A percentile compares a stretch with the other conserved stretches of the same genome.
phyloP scores from a whole-genome alignment of 2,888 invertebrate species.

The Thalpophila matura region DNA sequence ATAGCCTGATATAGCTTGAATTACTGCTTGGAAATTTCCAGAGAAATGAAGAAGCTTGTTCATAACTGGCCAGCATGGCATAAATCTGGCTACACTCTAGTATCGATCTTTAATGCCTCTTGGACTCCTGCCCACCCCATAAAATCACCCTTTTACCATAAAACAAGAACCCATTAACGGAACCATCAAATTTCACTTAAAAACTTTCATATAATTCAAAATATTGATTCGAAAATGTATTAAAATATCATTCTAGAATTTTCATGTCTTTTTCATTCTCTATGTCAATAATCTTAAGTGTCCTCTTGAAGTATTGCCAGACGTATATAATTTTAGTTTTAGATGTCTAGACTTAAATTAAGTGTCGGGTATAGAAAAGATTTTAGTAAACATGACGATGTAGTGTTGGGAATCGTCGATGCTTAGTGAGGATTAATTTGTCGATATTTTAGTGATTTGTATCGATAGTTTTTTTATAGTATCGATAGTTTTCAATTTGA shows the following conservation, averaged over 20 bases:
- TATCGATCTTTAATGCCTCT: conserved; percentile 59
- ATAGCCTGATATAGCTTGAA: not conserved
- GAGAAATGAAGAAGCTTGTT: conserved; percentile 30
- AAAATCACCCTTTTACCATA: conserved; percentile 63
- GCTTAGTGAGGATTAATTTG: not conserved
- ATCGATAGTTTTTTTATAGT: too few relatives aligned
- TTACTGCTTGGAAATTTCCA: conserved; percentile 10
- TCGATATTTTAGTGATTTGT: conserved; percentile 9
- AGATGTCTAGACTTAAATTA: conserved; percentile 63
- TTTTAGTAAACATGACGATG: conserved; percentile 37
- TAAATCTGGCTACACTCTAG: conserved; percentile 47
- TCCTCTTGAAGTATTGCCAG: conserved; percentile 63
- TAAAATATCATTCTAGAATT: conserved; percentile 27
- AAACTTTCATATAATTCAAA: conserved; percentile 62
- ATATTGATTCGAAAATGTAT: conserved; percentile 54
- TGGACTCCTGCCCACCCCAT: conserved; percentile 58
- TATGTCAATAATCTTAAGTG: conserved; percentile 60
- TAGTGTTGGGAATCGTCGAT: conserved; percentile 29
- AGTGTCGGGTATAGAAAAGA: conserved; percentile 44
- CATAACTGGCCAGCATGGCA: conserved; percentile 42
- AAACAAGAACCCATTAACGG: conserved; percentile 59
- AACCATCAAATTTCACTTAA: conserved; percentile 66
- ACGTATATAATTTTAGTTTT: conserved; percentile 56
- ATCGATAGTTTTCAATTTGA: too few relatives aligned
- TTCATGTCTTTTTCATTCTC: conserved; percentile 35